Percentiles rank a stretch among this genome's conserved stretches.
These are phyloP conservation scores for Orchestes rusci DNA, from an alignment of 2,888 invertebrate species.

Conservation along the genomic window DNA sequence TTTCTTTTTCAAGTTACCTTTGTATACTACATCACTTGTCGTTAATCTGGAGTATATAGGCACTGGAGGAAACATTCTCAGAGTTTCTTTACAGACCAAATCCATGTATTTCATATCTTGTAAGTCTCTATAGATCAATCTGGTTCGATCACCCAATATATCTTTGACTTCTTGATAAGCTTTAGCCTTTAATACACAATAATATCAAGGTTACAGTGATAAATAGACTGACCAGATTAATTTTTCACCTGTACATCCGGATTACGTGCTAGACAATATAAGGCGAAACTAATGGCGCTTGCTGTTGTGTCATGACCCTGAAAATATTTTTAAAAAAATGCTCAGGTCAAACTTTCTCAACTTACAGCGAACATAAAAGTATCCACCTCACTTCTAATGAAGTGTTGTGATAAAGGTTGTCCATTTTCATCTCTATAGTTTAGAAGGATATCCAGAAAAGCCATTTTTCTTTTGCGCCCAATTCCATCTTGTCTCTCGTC, in stretches of 20 bases:
- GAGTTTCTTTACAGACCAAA: constrained; percentile 34
- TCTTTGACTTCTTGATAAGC: neutral
- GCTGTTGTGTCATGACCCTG: constrained; percentile 52
- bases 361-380: constrained; percentile 67
- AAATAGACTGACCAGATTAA: too few relatives aligned
- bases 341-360: constrained; percentile 4
- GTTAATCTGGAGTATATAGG: constrained; percentile 23
- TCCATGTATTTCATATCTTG: constrained; percentile 37
- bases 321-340: constrained; percentile 24
- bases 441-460: constrained; percentile 61
- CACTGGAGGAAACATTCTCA: constrained; percentile 35
- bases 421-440: constrained; percentile 47
- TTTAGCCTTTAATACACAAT: too few relatives aligned
- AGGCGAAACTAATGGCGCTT: constrained; percentile 47
- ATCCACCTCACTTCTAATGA: constrained; percentile 62
- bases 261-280: constrained; percentile 47
- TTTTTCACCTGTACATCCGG: constrained; percentile 13
- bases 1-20: constrained; percentile 45
- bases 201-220: too few relatives aligned
- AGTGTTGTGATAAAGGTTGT: constrained; percentile 50
- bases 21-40: constrained; percentile 19
- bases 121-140: constrained; percentile 30
- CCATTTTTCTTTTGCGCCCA: constrained; percentile 50
- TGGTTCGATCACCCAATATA: neutral
- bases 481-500: neutral